These are phyloP conservation scores for Pantelozetes paolii DNA, from an alignment of 2,888 invertebrate genomes.

Conservation along the genomic window DNA sequence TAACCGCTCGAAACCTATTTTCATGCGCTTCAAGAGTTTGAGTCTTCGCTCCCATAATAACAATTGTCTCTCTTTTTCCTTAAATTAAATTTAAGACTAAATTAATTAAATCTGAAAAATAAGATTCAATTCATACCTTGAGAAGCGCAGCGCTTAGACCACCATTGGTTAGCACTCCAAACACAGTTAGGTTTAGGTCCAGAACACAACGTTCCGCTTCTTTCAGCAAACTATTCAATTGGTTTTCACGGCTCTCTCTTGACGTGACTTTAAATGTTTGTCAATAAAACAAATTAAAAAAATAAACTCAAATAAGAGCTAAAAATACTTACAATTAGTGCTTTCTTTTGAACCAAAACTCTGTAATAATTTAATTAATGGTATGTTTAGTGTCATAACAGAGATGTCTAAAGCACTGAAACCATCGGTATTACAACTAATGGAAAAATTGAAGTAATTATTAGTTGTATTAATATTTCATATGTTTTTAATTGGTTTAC, in stretches of 20 bases:
- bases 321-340: conserved; percentile 53
- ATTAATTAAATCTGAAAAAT: not conserved
- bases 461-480: too few relatives aligned
- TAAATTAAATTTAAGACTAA: conserved; percentile 21
- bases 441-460: too few relatives aligned
- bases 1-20: conserved; percentile 80
- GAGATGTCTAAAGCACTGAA: conserved; percentile 88
- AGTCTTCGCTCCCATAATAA: conserved; percentile 82
- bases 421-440: conserved; percentile 80
- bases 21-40: conserved; percentile 71
- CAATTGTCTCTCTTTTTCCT: conserved; percentile 56
- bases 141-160: conserved; percentile 46
- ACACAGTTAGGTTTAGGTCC: conserved; percentile 39
- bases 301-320: too few relatives aligned
- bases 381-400: conserved; percentile 79
- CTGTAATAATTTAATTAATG: conserved; percentile 82
- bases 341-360: conserved; percentile 59
- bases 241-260: conserved; percentile 49
- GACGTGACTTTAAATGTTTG: not conserved
- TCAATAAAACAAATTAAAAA: not conserved
- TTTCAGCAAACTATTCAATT: conserved; percentile 51
- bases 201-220: conserved; percentile 47
- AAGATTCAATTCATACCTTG: conserved; percentile 44
- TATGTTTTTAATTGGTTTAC: too few relatives aligned
- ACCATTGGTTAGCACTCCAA: conserved; percentile 45